Conservation (phyloP, 1,140 invertebrate species). For the Cydia pomonella region DNA sequence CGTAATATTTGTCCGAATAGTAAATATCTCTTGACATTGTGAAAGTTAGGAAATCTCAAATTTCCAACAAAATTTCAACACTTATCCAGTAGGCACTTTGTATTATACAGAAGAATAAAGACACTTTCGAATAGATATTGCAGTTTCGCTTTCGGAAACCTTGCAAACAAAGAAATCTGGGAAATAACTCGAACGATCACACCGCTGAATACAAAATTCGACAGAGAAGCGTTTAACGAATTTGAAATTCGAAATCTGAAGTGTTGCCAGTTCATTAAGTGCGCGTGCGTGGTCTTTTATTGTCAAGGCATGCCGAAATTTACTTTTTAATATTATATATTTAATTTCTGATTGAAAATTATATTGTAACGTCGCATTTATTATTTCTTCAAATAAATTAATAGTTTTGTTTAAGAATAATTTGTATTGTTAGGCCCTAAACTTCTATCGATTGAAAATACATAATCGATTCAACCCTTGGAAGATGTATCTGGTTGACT, state of each 20-base stretch:
- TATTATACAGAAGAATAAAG: not conserved
- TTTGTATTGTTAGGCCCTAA: no score
- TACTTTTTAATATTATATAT: not conserved
- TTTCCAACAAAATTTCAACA: not conserved
- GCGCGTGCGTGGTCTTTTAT: not conserved
- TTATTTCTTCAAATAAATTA: not conserved
- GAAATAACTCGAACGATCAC: constrained; percentile 16
- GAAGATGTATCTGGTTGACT: no score
- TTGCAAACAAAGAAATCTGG: constrained; percentile 24
- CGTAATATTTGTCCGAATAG: constrained; percentile 96
- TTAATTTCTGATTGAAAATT: not conserved
- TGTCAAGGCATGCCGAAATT: constrained; percentile 35
- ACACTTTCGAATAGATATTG: not conserved
- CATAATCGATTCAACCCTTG: no score
- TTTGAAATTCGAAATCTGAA: constrained; percentile 19
- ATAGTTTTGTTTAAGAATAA: no score
- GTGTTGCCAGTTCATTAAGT: not conserved
- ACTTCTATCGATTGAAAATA: no score
- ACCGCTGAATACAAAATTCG: constrained; percentile 27
- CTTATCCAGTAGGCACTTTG: constrained; percentile 4
- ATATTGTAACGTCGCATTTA: no score
- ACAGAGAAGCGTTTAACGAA: constrained; percentile 28
- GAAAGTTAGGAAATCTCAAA: constrained; percentile 26
- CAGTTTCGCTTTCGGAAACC: not conserved
- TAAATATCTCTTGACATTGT: constrained; percentile 86